Conservation (phyloP, 2,113 vertebrate genomes). For the Larimichthys crocea region DNA sequence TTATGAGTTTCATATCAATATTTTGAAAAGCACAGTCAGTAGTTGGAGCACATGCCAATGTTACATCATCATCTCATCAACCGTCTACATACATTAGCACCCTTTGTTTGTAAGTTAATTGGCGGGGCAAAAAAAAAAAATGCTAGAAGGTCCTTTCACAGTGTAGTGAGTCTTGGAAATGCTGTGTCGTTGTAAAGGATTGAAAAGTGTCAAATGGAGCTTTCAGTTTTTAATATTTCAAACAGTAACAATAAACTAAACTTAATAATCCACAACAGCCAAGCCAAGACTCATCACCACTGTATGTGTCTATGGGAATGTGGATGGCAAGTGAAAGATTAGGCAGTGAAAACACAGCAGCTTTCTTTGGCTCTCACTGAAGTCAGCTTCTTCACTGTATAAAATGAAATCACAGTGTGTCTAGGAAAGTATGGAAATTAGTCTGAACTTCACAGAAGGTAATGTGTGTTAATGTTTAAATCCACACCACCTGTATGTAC, state of each 20-base stretch:
- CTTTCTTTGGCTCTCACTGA: conserved; percentile 10
- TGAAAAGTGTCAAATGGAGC: not conserved
- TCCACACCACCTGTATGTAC: not conserved
- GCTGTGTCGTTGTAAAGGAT: not conserved
- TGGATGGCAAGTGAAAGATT: not conserved
- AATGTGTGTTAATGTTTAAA: not conserved
- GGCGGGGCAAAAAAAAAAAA: not conserved
- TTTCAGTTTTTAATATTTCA: not conserved
- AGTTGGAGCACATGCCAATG: conserved; percentile 34
- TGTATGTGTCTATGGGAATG: not conserved
- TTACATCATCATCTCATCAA: conserved; percentile 5
- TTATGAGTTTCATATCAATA: not conserved
- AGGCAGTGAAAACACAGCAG: not conserved
- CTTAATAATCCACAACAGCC: not conserved
- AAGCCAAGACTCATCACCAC: not conserved
- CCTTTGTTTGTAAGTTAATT: not conserved
- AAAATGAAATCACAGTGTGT: not conserved
- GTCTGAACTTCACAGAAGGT: not conserved
- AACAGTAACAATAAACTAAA: not conserved
- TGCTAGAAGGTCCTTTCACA: not conserved
- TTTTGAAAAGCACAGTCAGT: conserved; percentile 29
- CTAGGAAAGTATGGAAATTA: not conserved
- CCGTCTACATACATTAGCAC: conserved; percentile 4
- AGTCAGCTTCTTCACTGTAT: not conserved
- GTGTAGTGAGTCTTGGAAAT: not conserved